phyloP scores from a whole-genome alignment of 2,797 vertebrate genomes.

The Petrocephalus schoutedeni region DNA sequence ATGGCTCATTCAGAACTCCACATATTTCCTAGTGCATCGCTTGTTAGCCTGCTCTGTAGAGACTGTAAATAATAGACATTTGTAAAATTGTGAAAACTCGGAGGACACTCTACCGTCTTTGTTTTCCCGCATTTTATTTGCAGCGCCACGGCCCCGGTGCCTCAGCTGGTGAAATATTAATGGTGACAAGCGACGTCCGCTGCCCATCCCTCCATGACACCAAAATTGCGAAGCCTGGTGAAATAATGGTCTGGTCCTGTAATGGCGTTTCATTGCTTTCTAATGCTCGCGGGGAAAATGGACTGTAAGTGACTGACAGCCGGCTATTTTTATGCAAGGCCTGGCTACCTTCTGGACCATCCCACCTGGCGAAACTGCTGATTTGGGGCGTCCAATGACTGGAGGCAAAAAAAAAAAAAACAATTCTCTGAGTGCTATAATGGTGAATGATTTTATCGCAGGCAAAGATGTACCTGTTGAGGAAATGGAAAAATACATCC shows the following conservation, averaged over 20 bases:
- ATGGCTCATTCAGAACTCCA: background rate
- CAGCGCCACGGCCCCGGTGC: background rate
- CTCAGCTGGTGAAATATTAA: background rate
- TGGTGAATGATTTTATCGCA: conserved; percentile 22
- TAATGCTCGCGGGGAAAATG: background rate
- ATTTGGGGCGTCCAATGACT: conserved; percentile 11
- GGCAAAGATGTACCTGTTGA: background rate
- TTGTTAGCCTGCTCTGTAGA: background rate
- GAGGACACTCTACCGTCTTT: background rate
- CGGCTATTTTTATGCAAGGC: conserved; percentile 1
- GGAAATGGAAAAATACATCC: background rate
- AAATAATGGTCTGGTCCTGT: background rate
- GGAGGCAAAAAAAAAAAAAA: background rate
- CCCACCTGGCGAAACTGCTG: conserved; percentile 15
- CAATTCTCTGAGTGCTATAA: background rate
- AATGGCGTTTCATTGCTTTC: conserved; percentile 13
- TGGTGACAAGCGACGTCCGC: background rate
- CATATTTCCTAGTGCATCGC: background rate
- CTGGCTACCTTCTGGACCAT: background rate
- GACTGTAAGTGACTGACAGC: background rate
- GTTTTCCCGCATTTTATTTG: background rate
- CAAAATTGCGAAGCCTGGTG: background rate
- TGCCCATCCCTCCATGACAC: background rate
- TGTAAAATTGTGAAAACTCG: background rate
- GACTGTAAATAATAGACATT: conserved; percentile 3